Evolutionary conservation across 1,140 invertebrate genomes (phyloP), one percentile per base, ranked within the genome.

Genomic region (Oedothorax gibbosus): DNA sequence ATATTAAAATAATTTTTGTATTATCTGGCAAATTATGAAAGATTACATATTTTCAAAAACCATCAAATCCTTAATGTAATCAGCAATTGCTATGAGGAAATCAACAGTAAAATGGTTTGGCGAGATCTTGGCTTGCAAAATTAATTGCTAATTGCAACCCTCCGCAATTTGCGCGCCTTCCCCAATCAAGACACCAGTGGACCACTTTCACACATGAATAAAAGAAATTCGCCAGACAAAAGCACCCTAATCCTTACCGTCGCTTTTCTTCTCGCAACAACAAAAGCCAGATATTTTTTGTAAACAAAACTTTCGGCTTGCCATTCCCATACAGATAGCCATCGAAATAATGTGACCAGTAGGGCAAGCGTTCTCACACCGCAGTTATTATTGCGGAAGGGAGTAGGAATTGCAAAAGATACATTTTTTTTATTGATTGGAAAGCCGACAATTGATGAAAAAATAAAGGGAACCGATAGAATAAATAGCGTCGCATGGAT

Each of bases 261-360:
- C 50, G 20, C 79, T 72, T 72, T n/a, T 81, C 66, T 71, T 72
- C 76, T 66, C 11, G 21, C 21, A 56, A 53, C 71, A 81, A 81
- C 79, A 81, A 81, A 81, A 72, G 79, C 10, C 7, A 18, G 35
- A 21, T 20, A 50, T 57, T 69, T 80, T 80, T 72, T 57, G 50
- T 64, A 20, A 51, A 15, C 49, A 51, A 10, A n/a, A 51, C 56
- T 35, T 11, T 14, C 51, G 64, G 35, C 66, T 21, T 21, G 18
- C 79, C 54, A 81, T 81, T 72, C 66, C 35, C 56, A 72, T 51
- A 66, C 51, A 49, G 79, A 81, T 72, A 81, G 56, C 8, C 56
- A 72, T 71, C 68, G 54, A 60, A 81, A 81, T 81, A 81, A 81
- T 81, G 79, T 81, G 66, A 81, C 79, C 68, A 81, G 56, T 81